Evolutionary conservation across 1,140 invertebrate species (phyloP).

Genomic region (Daktulosphaira vitifoliae): DNA sequence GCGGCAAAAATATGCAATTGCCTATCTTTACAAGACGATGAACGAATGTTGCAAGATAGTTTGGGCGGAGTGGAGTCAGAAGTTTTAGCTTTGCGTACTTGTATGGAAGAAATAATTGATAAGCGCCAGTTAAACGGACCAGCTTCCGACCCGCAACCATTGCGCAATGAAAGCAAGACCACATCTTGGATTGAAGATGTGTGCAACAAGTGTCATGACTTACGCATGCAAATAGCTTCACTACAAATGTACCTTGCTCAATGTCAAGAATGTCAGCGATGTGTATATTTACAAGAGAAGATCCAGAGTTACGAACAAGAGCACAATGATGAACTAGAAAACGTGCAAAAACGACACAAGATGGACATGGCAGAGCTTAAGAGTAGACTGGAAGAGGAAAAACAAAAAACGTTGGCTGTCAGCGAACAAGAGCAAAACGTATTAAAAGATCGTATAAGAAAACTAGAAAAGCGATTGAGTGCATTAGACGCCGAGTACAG

Average conservation of each 20-base stretch:
- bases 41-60: conserved; percentile 36
- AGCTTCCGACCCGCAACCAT: neutral
- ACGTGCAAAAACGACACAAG: conserved; percentile 42
- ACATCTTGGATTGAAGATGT: conserved; percentile 37
- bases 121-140: conserved; percentile 33
- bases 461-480: conserved; percentile 57
- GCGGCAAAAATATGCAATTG: conserved; percentile 53
- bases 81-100: conserved; percentile 34
- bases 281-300: conserved; percentile 51
- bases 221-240: conserved; percentile 37
- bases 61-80: conserved; percentile 36
- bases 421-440: conserved; percentile 46
- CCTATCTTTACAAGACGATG: conserved; percentile 35
- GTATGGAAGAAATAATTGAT: conserved; percentile 32
- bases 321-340: conserved; percentile 41
- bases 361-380: conserved; percentile 44
- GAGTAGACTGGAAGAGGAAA: conserved; percentile 47
- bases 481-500: conserved; percentile 66
- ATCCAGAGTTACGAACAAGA: conserved; percentile 43
- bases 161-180: conserved; percentile 22
- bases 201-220: conserved; percentile 36
- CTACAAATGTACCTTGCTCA: conserved; percentile 36
- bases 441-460: conserved; percentile 53
- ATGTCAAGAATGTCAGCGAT: conserved; percentile 48
- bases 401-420: conserved; percentile 41